These are phyloP conservation scores for Enteromius anoplus DNA, from an alignment of 2,797 vertebrate species.

Conservation along the genomic window DNA sequence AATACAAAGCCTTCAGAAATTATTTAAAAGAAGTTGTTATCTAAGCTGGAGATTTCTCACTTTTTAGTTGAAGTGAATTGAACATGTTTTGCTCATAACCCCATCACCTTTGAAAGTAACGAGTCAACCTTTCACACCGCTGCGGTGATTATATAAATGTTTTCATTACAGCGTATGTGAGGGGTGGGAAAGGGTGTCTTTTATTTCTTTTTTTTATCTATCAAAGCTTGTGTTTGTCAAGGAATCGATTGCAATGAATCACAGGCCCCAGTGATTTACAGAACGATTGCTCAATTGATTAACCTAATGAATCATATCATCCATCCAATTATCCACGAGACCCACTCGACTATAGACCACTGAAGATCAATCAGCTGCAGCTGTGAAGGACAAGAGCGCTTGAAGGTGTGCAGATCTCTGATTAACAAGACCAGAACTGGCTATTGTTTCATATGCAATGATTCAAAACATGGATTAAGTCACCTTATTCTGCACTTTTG, in stretches of 20 bases:
- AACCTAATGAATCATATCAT: slow-evolving; percentile 72
- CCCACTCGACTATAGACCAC: slow-evolving; percentile 61
- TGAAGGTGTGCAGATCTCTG: slow-evolving; percentile 30
- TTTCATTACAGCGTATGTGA: slow-evolving; percentile 40
- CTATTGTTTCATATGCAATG: slow-evolving; percentile 9
- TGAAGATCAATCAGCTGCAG: slow-evolving; percentile 62
- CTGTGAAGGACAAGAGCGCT: slow-evolving; percentile 58
- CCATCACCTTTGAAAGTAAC: not conserved
- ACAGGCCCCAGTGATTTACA: slow-evolving; percentile 66
- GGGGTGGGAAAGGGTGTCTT: slow-evolving; percentile 53
- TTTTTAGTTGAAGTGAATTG: not conserved
- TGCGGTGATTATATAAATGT: slow-evolving; percentile 48
- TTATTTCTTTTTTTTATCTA: slow-evolving; percentile 60
- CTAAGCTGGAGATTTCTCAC: not conserved
- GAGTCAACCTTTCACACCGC: slow-evolving; percentile 7
- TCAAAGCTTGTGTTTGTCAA: slow-evolving; percentile 66
- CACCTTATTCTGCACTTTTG: not conserved
- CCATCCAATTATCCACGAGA: slow-evolving; percentile 68
- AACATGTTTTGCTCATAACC: slow-evolving; percentile 1
- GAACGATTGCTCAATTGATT: slow-evolving; percentile 71
- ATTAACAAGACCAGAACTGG: slow-evolving; percentile 38
- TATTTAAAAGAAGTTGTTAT: not conserved
- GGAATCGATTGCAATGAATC: slow-evolving; percentile 69
- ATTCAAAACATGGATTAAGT: not conserved
- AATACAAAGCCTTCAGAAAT: not conserved